Conservation (phyloP, 1,140 invertebrate species). For the Philopotamus ludificatus region DNA sequence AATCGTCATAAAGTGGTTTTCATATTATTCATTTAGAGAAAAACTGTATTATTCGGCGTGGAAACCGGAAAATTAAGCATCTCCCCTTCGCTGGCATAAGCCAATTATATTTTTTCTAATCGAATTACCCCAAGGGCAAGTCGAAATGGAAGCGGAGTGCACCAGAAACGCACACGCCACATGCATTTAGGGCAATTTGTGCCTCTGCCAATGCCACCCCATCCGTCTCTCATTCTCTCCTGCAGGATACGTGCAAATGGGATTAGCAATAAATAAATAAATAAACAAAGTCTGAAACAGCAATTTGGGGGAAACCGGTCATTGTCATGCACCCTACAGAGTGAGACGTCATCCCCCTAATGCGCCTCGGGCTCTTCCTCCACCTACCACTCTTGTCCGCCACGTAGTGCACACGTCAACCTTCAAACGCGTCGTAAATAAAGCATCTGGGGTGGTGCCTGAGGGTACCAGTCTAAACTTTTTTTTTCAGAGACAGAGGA, state of each 20-base stretch:
- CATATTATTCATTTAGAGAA: too few relatives aligned
- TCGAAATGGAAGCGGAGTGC: too few relatives aligned
- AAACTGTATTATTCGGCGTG: too few relatives aligned
- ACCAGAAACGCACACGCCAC: slow-evolving; percentile 15
- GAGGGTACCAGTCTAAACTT: too few relatives aligned
- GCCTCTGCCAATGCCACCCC: background rate
- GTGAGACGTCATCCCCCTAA: slow-evolving; percentile 17
- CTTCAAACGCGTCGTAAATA: background rate
- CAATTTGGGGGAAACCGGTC: slow-evolving; percentile 17
- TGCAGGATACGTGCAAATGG: slow-evolving; percentile 21
- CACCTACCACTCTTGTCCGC: too few relatives aligned
- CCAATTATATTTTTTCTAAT: background rate
- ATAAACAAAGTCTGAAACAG: slow-evolving; percentile 22
- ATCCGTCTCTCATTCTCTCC: background rate
- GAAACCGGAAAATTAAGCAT: background rate
- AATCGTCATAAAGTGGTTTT: too few relatives aligned
- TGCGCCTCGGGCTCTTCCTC: background rate
- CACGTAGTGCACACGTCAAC: background rate
- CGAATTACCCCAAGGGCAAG: background rate
- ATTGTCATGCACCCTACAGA: background rate
- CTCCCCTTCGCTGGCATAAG: background rate
- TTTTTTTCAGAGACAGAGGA: too few relatives aligned
- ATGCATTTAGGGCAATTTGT: background rate
- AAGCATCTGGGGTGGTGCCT: background rate
- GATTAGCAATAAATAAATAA: slow-evolving; percentile 26